Evolutionary conservation across 2,888 invertebrate species (phyloP).

Genomic region (Napeogenes sylphis): DNA sequence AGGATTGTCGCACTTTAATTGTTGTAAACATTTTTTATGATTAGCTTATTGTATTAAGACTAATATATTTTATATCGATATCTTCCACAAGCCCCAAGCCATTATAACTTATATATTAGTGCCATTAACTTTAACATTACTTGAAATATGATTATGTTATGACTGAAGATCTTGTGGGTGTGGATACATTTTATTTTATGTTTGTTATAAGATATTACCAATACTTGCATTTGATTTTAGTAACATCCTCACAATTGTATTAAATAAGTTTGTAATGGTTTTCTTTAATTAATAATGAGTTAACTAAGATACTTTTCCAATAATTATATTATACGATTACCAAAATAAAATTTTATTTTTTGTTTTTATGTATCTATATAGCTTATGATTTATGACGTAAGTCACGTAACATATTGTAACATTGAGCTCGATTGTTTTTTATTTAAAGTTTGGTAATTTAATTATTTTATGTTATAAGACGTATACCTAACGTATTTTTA

Average conservation of each 20-base stretch:
- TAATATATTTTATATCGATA: constrained; percentile 20
- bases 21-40: neutral
- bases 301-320: neutral
- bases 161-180: neutral
- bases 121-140: constrained; percentile 17
- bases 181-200: neutral
- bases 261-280: neutral
- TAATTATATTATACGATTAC: constrained; percentile 26
- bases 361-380: neutral
- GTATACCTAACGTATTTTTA: too few species aligned
- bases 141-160: neutral
- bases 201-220: neutral
- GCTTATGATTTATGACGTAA: too few species aligned
- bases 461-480: too few species aligned
- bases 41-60: neutral
- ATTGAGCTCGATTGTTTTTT: too few species aligned
- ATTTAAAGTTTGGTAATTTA: too few species aligned
- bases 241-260: constrained; percentile 2
- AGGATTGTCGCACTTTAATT: neutral
- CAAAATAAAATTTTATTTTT: constrained; percentile 20
- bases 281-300: neutral
- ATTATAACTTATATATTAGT: constrained; percentile 24
- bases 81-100: constrained; percentile 38
- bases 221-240: constrained; percentile 5
- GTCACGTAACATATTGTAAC: too few species aligned